Evolutionary conservation across 2,113 vertebrate genomes (phyloP), one percentile per base, ranked within the genome.

Genomic region (Cranoglanis bouderius): DNA sequence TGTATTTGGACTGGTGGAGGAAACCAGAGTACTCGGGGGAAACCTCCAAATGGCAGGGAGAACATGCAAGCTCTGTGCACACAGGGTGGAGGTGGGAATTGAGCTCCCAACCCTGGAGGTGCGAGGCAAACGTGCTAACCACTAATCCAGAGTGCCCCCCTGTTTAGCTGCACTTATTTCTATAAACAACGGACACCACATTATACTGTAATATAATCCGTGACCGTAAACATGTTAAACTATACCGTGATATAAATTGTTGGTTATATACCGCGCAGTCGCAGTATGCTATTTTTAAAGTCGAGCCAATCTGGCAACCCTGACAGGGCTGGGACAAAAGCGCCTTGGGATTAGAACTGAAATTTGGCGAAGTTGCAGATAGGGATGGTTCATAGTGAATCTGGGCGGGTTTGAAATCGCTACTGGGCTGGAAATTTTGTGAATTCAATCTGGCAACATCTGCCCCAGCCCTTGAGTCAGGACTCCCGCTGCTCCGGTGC

Each of bases 231-330:
- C 59, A 26, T 26, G 21, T 61, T 26, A 61, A 38, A 38, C 18
- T 38, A 72, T 38, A 72, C 6, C 32, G 19, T 40, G 70, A 72
- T 40, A 21, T 72, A 72, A 72, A 72, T 9, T 19, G 18, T 21
- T 38, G 16, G 8, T 35, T 6, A 72, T 1, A 72, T 72, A 19
- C 24, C 59, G 59, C 24, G 2, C 32, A 65, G 63, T 38, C 35
- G 7, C 35, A 78, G 26, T 26, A 32, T 16, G 49, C 2, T 35
- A 18, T 1, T 6, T 24, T 24, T 55, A 21, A 57, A 81, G 3
- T 40, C 21, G 21, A 4, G 4, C 0, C 35, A n/a, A 86, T 86
- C 85, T 86, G 85, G 85, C 85, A 86, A 86, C 85, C 35, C 35
- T n/a, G 38, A 6, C 19, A 77, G 53, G 84, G 49, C 35, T 46